Evolutionary conservation across 2,888 invertebrate genomes (phyloP), one percentile per base, ranked within the genome.

Genomic region (Trissolcus japonicus): DNA sequence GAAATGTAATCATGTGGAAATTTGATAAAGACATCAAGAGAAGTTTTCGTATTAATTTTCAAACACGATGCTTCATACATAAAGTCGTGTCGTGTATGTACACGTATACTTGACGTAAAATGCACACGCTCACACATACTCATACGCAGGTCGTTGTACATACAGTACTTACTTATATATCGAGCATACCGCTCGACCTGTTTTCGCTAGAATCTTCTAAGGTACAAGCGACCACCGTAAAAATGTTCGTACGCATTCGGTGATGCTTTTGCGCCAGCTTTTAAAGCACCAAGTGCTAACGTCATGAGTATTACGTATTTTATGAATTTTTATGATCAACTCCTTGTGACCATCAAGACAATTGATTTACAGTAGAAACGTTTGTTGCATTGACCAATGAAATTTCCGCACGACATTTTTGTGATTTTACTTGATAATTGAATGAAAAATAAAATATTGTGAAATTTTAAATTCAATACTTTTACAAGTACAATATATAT

Each of bases 131-230:
- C 65, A 54, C 54, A 63, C 35, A 62, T 54, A 68, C 50, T 67
- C 62, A 68, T 59, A 76, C 76, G 55, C 48, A 73, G 56, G 51
- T 71, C 62, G 41, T 25, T 57, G 59, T 62, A 78, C 69, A 69
- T 62, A 74, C 69, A 35, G 63, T 71, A 72, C 53, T 62, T 65
- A 74, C 69, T 78, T 71, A 69, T 57, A 74, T 62, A 69, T 69
- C 69, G 55, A 63, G 41, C 65, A 69, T 69, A 69, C 50, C 73
- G 76, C 76, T 79, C 74, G 79, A 76, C 69, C 76, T 67, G 69
- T 69, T 79, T 79, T 56, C 55, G 59, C 55, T 19, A 76, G 66
- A 60, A 73, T 66, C 71, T 76, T 71, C 68, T 68, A 53, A 79
- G 71, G 61, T 76, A 76, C 63, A 50, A 79, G 67, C 66, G 53